Base-by-base conservation (phyloP, 2,888 invertebrate species). In the Tethea ocularis region DNA sequence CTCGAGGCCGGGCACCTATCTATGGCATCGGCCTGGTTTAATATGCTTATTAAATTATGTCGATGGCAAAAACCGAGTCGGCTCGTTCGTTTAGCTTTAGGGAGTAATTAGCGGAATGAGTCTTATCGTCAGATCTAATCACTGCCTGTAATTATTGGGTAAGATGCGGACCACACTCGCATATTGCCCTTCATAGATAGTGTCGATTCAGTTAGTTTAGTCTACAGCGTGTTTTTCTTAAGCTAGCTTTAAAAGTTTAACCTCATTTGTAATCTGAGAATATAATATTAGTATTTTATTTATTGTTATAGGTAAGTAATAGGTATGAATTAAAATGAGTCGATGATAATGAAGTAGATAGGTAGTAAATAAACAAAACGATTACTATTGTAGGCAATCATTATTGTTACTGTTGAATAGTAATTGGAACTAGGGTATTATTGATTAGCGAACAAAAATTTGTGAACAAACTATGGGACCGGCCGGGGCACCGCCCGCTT, bases 21-120 rank as follows among this genome's bases (percentile, higher is more conserved):
- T 87, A 84, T 82, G 82, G 85, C 84, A 91, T 92, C 91, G 86
- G 82, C 76, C 85, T 78, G 86, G 83, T 89, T n/a, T 91, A 92
- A 91, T 91, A 88, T 87, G 86, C 87, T 91, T 92, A 93, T 93
- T 91, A 92, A 89, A 90, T 91, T 89, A 88, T 86, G 84, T 91
- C 86, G 88, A 89, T 86, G 84, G 93, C 89, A 90, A 92, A 91
- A 92, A 88, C 84, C 77, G 81, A 82, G 80, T 73, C 75, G 72
- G 74, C 78, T 74, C 74, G 80, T 78, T 82, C 84, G 81, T 90
- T 89, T 93, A 85, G 93, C 93, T 93, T 90, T 88, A 92, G 93
- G 93, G 92, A 93, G 92, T 92, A 93, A 92, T 93, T 93, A 93
- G 89, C 84, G 75, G 87, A 90, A 89, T 89, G 88, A 86, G 85